A percentile compares a stretch with the other conserved stretches of the same genome.
Evolutionary conservation across 2,888 invertebrate species (phyloP).

Genomic region (Drosophila flavopinicola): DNA sequence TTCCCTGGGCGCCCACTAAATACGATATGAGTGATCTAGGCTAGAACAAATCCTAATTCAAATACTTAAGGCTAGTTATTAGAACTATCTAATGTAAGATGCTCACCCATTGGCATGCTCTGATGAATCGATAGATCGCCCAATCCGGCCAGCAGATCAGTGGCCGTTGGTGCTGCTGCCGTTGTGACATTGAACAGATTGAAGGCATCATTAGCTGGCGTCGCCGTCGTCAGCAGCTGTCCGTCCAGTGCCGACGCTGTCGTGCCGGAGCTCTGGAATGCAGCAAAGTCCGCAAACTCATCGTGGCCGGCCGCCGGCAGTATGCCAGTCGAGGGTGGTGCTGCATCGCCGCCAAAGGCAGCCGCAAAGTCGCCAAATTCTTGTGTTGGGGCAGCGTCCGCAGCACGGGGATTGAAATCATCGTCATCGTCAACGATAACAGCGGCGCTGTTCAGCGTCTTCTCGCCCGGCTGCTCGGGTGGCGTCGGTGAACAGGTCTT

Average conservation of each 20-base stretch:
- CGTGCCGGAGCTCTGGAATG: conserved; percentile 85
- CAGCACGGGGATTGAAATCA: conserved; percentile 84
- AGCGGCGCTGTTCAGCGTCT: conserved; percentile 74
- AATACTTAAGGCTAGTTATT: conserved; percentile 18
- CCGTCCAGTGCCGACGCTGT: conserved; percentile 57
- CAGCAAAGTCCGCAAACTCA: conserved; percentile 93
- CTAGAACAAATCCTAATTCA: conserved; percentile 33
- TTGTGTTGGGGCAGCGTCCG: conserved; percentile 80
- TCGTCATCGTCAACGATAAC: conserved; percentile 87
- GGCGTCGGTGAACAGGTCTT: conserved; percentile 85
- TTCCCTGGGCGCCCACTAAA: conserved; percentile 33
- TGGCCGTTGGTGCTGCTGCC: conserved; percentile 60
- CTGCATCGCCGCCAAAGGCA: conserved; percentile 86
- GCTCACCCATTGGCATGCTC: conserved; percentile 84
- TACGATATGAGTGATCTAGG: conserved; percentile 20
- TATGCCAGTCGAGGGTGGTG: conserved; percentile 64
- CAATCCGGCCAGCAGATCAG: conserved; percentile 85
- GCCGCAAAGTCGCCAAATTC: conserved; percentile 93
- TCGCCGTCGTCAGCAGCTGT: conserved; percentile 66
- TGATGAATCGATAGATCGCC: conserved; percentile 84
- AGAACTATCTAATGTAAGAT: conserved; percentile 5
- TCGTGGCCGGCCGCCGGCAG: conserved; percentile 83
- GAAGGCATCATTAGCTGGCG: conserved; percentile 77
- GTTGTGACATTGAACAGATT: conserved; percentile 75
- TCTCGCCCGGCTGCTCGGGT: conserved; percentile 57